These are phyloP conservation scores for Daboia siamensis DNA, from an alignment of 2,113 vertebrate genomes.

Conservation along the genomic window DNA sequence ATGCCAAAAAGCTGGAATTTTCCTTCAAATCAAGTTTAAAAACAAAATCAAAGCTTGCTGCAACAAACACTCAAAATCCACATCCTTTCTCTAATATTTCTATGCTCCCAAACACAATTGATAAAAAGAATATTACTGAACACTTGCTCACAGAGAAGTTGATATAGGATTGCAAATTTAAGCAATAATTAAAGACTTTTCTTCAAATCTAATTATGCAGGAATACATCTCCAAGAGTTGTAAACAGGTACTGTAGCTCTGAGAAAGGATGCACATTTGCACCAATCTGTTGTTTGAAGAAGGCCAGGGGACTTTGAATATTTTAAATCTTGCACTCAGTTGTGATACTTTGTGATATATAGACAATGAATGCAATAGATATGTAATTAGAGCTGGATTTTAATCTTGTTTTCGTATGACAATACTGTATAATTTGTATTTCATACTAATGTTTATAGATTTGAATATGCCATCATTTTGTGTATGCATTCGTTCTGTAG, in stretches of 20 bases:
- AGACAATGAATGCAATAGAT: neutral
- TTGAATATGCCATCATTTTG: neutral
- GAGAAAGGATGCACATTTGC: neutral
- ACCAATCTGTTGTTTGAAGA: neutral
- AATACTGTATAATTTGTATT: neutral
- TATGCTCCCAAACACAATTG: neutral
- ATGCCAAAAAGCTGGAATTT: neutral
- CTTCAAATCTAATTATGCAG: neutral
- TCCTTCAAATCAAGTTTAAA: neutral
- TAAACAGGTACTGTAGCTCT: neutral
- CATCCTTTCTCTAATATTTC: neutral
- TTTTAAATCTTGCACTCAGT: neutral
- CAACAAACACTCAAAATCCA: neutral
- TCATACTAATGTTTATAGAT: neutral
- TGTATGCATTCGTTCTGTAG: neutral
- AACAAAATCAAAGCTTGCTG: neutral
- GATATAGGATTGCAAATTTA: neutral
- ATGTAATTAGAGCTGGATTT: neutral
- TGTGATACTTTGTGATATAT: neutral
- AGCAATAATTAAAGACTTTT: neutral
- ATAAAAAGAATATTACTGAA: neutral
- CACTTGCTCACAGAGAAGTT: neutral
- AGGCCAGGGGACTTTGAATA: neutral
- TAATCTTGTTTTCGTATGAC: neutral
- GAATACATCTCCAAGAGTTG: neutral